Percentiles rank a stretch among this genome's conserved stretches.
phyloP scores from a whole-genome alignment of 2,888 invertebrate genomes.

The Trichopria drosophilae region DNA sequence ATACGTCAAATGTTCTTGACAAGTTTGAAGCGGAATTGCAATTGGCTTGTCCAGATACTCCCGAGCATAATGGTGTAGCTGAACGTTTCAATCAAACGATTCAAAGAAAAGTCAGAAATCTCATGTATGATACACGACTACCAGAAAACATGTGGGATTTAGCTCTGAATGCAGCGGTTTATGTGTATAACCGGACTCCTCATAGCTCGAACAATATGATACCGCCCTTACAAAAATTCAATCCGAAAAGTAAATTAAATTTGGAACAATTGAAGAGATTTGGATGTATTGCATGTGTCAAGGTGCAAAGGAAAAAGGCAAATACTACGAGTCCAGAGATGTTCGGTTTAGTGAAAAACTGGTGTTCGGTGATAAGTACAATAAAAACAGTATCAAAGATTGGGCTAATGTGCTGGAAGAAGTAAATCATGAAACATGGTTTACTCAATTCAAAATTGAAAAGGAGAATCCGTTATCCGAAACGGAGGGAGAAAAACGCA shows the following conservation, averaged over 20 bases:
- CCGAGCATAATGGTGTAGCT: too few species aligned
- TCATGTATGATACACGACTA: slow-evolving; percentile 20
- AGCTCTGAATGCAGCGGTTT: too few species aligned
- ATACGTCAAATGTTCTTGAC: slow-evolving; percentile 6
- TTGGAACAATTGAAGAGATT: slow-evolving; percentile 26
- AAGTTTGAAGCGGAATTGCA: slow-evolving; percentile 8
- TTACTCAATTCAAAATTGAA: too few species aligned
- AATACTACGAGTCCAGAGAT: slow-evolving; percentile 34
- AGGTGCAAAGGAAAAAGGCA: slow-evolving; percentile 27
- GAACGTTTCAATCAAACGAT: too few species aligned
- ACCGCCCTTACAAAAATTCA: slow-evolving; percentile 27
- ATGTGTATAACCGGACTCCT: too few species aligned
- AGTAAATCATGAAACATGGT: too few species aligned
- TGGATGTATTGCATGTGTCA: slow-evolving; percentile 28
- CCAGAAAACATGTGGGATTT: too few species aligned
- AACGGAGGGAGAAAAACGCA: too few species aligned
- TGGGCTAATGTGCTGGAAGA: too few species aligned
- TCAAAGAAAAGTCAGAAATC: slow-evolving; percentile 18
- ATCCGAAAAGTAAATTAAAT: slow-evolving; percentile 20
- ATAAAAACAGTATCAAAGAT: too few species aligned
- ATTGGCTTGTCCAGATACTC: too few species aligned
- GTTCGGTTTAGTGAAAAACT: slow-evolving; percentile 36
- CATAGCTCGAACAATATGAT: slow-evolving; percentile 19
- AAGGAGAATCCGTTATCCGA: neutral
- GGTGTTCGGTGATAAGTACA: slow-evolving; percentile 34